Conservation (phyloP, 2,797 vertebrate genomes). For the Passerculus sandwichensis region DNA sequence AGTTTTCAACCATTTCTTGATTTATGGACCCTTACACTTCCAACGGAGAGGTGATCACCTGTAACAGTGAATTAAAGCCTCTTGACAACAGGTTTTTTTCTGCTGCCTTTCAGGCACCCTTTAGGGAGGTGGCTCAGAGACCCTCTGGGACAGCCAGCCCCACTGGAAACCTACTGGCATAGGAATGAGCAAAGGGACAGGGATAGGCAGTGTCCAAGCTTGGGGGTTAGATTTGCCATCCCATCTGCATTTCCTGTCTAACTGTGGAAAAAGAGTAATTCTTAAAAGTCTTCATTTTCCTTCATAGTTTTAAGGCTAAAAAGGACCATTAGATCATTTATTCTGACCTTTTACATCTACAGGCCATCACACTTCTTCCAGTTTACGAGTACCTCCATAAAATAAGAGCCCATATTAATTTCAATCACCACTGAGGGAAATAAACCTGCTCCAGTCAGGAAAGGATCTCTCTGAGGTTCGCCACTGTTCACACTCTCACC, state of each 20-base stretch:
- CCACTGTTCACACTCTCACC: not conserved
- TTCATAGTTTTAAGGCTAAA: constrained; percentile 42
- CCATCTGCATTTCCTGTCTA: not conserved
- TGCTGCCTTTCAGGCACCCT: not conserved
- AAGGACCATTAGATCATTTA: constrained; percentile 26
- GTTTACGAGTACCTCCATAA: constrained; percentile 44
- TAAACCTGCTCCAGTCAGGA: constrained; percentile 27
- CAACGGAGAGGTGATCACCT: not conserved
- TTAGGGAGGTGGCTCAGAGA: not conserved
- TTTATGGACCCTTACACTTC: constrained; percentile 1
- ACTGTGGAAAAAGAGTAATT: not conserved
- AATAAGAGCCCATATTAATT: constrained; percentile 52
- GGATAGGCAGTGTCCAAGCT: not conserved
- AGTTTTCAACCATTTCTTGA: constrained; percentile 23
- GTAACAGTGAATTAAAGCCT: constrained; percentile 33
- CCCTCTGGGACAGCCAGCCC: not conserved
- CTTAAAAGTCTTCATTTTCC: constrained; percentile 35
- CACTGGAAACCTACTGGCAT: not conserved
- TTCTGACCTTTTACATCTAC: constrained; percentile 51
- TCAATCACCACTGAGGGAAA: constrained; percentile 47
- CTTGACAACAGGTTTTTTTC: not conserved
- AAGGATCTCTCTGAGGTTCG: not conserved
- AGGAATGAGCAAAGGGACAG: not conserved
- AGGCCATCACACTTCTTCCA: constrained; percentile 48
- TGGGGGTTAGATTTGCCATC: not conserved